A percentile compares a stretch with the other conserved stretches of the same genome.
phyloP scores from a whole-genome alignment of 2,888 invertebrate genomes.

The Diarsia dahlii region DNA sequence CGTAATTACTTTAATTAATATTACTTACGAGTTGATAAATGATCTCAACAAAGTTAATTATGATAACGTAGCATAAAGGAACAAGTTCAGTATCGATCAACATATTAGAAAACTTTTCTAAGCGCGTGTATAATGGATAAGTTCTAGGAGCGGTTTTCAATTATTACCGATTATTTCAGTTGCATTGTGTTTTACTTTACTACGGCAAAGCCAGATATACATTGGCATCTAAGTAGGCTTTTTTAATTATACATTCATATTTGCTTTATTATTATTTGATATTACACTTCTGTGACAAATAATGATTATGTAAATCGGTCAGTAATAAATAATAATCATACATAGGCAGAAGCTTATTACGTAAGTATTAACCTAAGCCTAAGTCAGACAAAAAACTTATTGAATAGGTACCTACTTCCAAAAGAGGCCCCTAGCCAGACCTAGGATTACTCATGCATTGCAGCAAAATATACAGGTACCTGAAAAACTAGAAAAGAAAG shows the following conservation, averaged over 20 bases:
- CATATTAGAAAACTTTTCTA: slow-evolving; percentile 16
- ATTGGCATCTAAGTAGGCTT: neutral
- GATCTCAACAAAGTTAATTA: slow-evolving; percentile 43
- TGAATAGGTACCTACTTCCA: neutral
- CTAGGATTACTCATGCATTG: neutral
- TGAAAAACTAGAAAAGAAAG: neutral
- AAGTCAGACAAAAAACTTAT: neutral
- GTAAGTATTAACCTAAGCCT: neutral
- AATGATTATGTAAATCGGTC: neutral
- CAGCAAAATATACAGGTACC: neutral
- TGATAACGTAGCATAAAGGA: slow-evolving; percentile 3
- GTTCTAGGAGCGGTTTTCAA: slow-evolving; percentile 17
- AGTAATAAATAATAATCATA: neutral
- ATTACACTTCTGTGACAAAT: neutral
- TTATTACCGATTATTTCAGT: slow-evolving; percentile 2
- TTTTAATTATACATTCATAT: too few species aligned
- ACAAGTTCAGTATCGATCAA: slow-evolving; percentile 8
- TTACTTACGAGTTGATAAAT: slow-evolving; percentile 52
- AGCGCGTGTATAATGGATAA: neutral
- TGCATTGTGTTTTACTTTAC: neutral
- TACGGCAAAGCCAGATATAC: neutral
- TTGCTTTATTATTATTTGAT: neutral
- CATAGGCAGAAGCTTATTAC: too few species aligned
- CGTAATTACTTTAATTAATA: slow-evolving; percentile 50
- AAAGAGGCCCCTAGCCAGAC: neutral